Evolutionary conservation across 2,888 invertebrate genomes (phyloP).

Genomic region (Volucella bombylans): DNA sequence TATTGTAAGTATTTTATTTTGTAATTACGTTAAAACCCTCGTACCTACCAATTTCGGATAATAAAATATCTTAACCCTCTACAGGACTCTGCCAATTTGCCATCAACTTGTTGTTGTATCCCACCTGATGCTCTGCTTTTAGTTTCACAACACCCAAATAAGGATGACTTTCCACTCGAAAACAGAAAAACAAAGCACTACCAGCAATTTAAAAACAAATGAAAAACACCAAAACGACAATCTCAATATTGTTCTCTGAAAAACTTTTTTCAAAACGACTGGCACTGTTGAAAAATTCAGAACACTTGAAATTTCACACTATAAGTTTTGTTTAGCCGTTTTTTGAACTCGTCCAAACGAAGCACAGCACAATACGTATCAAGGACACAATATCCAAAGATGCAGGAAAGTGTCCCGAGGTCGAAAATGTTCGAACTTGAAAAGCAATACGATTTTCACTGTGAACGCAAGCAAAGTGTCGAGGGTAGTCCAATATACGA

Average conservation of each 20-base stretch:
- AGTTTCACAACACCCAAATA: not conserved
- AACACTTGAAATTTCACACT: not conserved
- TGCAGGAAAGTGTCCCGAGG: not conserved
- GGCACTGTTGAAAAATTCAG: not conserved
- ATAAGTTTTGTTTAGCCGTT: not conserved
- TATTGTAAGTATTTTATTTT: slow-evolving; percentile 1
- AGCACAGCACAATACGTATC: not conserved
- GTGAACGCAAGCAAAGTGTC: not conserved
- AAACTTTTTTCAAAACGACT: not conserved
- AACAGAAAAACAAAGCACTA: slow-evolving; percentile 2
- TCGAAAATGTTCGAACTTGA: slow-evolving; percentile 1
- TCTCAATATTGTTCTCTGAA: not conserved
- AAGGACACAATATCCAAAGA: slow-evolving; percentile 4
- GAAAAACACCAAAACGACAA: not conserved
- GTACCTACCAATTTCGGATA: slow-evolving; percentile 11
- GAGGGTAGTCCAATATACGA: not conserved
- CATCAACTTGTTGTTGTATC: slow-evolving; percentile 44
- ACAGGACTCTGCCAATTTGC: slow-evolving; percentile 1
- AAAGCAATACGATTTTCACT: slow-evolving; percentile 21
- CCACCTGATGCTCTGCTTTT: slow-evolving; percentile 45
- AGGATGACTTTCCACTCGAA: slow-evolving; percentile 7
- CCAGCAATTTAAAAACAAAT: not conserved
- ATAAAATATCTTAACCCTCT: slow-evolving; percentile 8
- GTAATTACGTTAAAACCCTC: not conserved
- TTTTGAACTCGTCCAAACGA: slow-evolving; percentile 1